These are phyloP conservation scores for Siderastrea radians DNA, from an alignment of 92 coral and sea anemone species.

Conservation along the genomic window DNA sequence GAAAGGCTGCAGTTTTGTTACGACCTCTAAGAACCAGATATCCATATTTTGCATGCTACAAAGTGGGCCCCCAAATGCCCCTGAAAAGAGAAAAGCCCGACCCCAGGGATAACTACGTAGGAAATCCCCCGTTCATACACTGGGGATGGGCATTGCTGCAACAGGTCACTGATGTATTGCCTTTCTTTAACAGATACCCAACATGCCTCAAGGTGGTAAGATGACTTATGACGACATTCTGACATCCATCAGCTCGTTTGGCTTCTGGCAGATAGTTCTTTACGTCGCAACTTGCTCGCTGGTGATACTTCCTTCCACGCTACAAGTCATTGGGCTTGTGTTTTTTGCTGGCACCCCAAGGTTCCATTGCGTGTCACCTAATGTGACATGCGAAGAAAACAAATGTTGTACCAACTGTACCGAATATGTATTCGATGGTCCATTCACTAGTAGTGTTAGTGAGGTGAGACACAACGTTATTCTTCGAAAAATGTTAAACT, in stretches of 20 bases:
- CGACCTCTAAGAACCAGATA: no score
- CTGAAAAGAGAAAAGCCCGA: no score
- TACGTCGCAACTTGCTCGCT: constrained; percentile 16
- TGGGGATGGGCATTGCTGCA: no score
- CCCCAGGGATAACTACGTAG: no score
- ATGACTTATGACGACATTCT: constrained; percentile 49
- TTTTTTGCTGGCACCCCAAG: constrained; percentile 44
- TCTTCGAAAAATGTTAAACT: no score
- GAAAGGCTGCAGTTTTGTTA: no score
- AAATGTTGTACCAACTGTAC: constrained; percentile 48
- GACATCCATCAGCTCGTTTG: constrained; percentile 33
- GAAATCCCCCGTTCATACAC: no score
- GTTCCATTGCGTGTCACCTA: constrained; percentile 43
- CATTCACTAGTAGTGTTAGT: constrained; percentile 24
- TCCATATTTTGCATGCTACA: no score
- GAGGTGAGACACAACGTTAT: constrained; percentile 23
- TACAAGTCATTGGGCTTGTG: constrained; percentile 27
- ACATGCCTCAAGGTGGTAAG: not conserved
- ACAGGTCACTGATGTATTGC: not conserved
- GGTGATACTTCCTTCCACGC: constrained; percentile 21
- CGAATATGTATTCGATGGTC: constrained; percentile 45
- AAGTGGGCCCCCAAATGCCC: no score
- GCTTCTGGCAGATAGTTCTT: constrained; percentile 29
- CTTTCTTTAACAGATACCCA: not conserved
- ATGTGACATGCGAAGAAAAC: constrained; percentile 35